Evolutionary conservation across 2,888 invertebrate species (phyloP).

Genomic region (Aporophyla lueneburgensis): DNA sequence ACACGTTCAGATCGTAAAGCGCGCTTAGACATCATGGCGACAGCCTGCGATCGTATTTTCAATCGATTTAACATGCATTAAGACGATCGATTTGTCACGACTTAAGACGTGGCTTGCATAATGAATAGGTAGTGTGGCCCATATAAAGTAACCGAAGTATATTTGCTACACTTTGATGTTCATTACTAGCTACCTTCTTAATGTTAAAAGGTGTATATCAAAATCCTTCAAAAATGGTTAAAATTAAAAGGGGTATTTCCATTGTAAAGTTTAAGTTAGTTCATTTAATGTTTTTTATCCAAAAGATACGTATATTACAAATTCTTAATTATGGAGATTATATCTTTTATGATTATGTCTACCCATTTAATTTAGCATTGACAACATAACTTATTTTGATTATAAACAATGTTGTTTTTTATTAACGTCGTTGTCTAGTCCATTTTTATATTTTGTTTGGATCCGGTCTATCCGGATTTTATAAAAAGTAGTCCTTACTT

Average conservation of each 20-base stretch:
- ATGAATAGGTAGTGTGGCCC: slow-evolving; percentile 13
- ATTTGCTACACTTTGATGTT: slow-evolving; percentile 3
- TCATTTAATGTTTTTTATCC: not conserved
- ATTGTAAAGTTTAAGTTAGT: not conserved
- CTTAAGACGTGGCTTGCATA: slow-evolving; percentile 19
- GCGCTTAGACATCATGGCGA: slow-evolving; percentile 49
- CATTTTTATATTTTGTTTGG: not conserved
- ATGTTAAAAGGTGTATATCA: not conserved
- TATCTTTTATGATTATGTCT: not conserved
- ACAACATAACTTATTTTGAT: slow-evolving; percentile 1
- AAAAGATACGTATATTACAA: not conserved
- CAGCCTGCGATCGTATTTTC: slow-evolving; percentile 34
- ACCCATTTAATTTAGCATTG: not conserved
- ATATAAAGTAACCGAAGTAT: not conserved
- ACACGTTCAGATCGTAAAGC: not conserved
- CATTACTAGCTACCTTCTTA: not conserved
- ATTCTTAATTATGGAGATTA: not conserved
- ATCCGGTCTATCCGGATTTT: slow-evolving; percentile 1
- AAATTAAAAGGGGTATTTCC: not conserved
- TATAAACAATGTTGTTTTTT: not conserved
- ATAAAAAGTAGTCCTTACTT: not conserved
- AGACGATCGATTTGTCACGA: slow-evolving; percentile 47
- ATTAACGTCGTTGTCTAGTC: not conserved
- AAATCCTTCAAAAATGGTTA: not conserved
- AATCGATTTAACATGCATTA: slow-evolving; percentile 55